These are phyloP conservation scores for Aphis gossypii DNA, from an alignment of 1,140 invertebrate genomes.

Conservation along the genomic window DNA sequence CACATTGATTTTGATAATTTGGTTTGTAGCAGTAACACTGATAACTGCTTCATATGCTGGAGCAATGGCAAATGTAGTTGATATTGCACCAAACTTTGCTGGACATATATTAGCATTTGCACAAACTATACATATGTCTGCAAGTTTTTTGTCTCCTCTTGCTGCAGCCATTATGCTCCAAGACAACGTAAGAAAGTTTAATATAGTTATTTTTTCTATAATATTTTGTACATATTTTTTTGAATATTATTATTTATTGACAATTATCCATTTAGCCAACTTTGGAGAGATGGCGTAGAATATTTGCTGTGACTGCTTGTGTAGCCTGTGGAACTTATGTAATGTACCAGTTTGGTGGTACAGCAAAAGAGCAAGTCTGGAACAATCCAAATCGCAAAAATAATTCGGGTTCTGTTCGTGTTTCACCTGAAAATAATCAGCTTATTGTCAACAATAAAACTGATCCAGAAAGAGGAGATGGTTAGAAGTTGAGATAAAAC, in stretches of 20 bases:
- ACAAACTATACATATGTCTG: constrained; percentile 79
- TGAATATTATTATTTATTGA: neutral
- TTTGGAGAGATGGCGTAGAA: constrained; percentile 74
- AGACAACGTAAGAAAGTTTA: constrained; percentile 65
- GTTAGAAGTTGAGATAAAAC: constrained; percentile 1
- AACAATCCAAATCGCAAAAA: constrained; percentile 66
- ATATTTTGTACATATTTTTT: neutral
- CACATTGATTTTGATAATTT: constrained; percentile 69
- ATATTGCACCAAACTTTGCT: constrained; percentile 77
- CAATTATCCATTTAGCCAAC: constrained; percentile 66
- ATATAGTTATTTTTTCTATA: neutral
- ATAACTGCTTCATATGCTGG: constrained; percentile 78
- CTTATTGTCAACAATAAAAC: constrained; percentile 45
- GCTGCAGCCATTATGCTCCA: constrained; percentile 70
- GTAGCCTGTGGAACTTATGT: constrained; percentile 74
- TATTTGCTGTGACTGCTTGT: constrained; percentile 74
- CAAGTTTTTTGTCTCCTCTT: constrained; percentile 74
- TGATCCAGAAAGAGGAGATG: constrained; percentile 49
- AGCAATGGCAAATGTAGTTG: constrained; percentile 79
- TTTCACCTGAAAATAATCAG: constrained; percentile 56
- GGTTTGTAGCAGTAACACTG: constrained; percentile 76
- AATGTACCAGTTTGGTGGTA: constrained; percentile 75
- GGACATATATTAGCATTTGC: constrained; percentile 76
- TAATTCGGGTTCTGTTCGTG: constrained; percentile 51
- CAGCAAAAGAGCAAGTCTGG: constrained; percentile 72